Base-by-base conservation (phyloP, 2,888 invertebrate genomes). In the Piscicola geometra region DNA sequence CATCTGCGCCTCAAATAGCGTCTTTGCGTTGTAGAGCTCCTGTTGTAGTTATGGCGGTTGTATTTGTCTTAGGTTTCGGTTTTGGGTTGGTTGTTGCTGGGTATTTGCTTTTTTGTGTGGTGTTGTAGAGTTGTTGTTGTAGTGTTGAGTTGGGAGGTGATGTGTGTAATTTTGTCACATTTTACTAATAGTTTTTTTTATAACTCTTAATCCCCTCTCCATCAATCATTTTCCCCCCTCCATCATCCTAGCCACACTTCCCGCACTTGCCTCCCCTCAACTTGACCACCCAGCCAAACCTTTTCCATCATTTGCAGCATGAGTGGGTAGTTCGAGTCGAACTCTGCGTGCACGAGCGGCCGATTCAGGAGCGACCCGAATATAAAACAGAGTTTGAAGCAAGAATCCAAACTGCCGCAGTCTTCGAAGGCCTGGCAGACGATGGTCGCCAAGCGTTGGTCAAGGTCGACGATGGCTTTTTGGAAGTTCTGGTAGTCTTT, bases 351-450 rank as follows among this genome's bases (percentile, higher is more conserved):
- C 81, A 96, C 94, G 76, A 93, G 88, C 0, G 93, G 92, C 75
- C 95, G 89, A 80, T 95, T 94, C 80, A 96, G 85, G 25, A 95
- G 90, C 35, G 91, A 90, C 0, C 94, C 94, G 71, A 93, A 91
- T 79, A 95, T 93, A 81, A 91, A 92, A 78, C 95, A 91, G 35
- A 96, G 87, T 93, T 94, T 96, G 85, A 93, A 95, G 79, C 91
- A 90, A 76, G 92, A 91, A 85, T 95, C 94, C 80, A 95, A 88
- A 83, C 93, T 94, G 75, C 90, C 90, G 82, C 94, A 93, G 84
- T 94, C 95, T 84, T 95, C 94, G 83, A 96, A 95, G 0, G 93
- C 94, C 85, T 94, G 93, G 79, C 93, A 93, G 78, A 95, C 88
- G 81, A 95, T 92, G 1, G 94, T 91, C 0, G 94, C 92, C 77